These are phyloP conservation scores for Nomia melanderi DNA, from an alignment of 1,140 invertebrate genomes.

Conservation along the genomic window DNA sequence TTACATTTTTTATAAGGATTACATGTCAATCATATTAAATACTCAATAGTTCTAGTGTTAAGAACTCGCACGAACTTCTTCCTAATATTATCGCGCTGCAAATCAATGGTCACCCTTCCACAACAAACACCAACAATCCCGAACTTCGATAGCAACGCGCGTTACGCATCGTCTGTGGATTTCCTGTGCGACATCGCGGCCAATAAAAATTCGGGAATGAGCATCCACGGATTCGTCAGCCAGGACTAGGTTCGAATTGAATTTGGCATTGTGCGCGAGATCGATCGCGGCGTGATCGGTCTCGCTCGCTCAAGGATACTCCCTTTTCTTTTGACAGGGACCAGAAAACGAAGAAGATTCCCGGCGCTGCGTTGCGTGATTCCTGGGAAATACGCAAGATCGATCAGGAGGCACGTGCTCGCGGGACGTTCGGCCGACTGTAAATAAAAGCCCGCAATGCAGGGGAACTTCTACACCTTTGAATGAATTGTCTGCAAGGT, in stretches of 20 bases:
- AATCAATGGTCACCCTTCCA: too few species aligned
- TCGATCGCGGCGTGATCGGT: conserved; percentile 8
- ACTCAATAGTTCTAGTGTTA: too few species aligned
- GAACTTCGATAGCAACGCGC: too few species aligned
- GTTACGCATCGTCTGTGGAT: too few species aligned
- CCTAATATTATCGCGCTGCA: too few species aligned
- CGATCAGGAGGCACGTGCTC: conserved; percentile 34
- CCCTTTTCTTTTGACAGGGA: neutral
- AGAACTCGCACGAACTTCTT: too few species aligned
- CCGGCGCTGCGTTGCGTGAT: conserved; percentile 9
- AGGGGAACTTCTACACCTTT: conserved; percentile 23
- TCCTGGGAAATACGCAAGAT: conserved; percentile 33
- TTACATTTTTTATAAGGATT: too few species aligned
- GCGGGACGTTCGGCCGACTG: conserved; percentile 39
- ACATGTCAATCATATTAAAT: too few species aligned
- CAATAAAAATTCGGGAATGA: conserved; percentile 11
- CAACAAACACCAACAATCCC: too few species aligned
- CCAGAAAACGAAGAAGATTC: neutral
- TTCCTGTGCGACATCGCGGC: too few species aligned
- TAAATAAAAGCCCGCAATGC: conserved; percentile 53
- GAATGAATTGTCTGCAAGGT: conserved; percentile 7
- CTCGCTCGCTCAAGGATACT: neutral
- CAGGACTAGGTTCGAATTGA: conserved; percentile 1
- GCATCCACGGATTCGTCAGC: neutral
- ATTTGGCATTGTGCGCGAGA: neutral